These are phyloP conservation scores for Agapetus fuscipes DNA, from an alignment of 2,888 invertebrate species.

Conservation along the genomic window DNA sequence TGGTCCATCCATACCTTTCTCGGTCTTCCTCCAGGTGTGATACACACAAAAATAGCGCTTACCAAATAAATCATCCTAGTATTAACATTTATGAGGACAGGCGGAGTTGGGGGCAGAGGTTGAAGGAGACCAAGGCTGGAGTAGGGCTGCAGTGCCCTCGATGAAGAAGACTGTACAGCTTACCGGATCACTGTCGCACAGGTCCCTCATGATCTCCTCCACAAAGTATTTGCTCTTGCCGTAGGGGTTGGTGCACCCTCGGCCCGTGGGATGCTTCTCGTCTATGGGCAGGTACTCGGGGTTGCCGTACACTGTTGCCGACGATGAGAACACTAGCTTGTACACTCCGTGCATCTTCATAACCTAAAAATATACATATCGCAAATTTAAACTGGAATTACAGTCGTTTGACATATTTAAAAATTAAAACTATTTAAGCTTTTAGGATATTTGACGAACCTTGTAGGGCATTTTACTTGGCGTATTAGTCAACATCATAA, in stretches of 20 bases:
- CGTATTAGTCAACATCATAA: no score
- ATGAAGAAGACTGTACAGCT: no score
- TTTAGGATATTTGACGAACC: neutral
- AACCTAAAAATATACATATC: slow-evolving; percentile 47
- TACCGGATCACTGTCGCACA: slow-evolving; percentile 70
- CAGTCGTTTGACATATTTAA: no score
- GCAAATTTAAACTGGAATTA: neutral
- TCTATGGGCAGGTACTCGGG: slow-evolving; percentile 77
- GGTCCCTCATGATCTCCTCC: slow-evolving; percentile 85
- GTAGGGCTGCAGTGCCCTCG: no score
- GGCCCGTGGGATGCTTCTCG: slow-evolving; percentile 75
- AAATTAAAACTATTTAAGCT: neutral
- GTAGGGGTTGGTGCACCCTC: slow-evolving; percentile 83
- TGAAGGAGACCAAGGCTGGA: no score
- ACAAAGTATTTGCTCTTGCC: slow-evolving; percentile 90
- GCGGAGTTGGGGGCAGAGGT: no score
- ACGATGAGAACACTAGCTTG: slow-evolving; percentile 74
- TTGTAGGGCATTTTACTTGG: no score
- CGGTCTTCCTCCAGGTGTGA: no score
- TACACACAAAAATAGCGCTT: no score
- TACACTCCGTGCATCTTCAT: slow-evolving; percentile 68
- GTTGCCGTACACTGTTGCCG: slow-evolving; percentile 89
- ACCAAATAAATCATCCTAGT: no score
- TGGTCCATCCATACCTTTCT: no score
- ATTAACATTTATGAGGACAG: no score